phyloP scores from a whole-genome alignment of 2,797 vertebrate genomes.

The Zenarchopterus dispar region DNA sequence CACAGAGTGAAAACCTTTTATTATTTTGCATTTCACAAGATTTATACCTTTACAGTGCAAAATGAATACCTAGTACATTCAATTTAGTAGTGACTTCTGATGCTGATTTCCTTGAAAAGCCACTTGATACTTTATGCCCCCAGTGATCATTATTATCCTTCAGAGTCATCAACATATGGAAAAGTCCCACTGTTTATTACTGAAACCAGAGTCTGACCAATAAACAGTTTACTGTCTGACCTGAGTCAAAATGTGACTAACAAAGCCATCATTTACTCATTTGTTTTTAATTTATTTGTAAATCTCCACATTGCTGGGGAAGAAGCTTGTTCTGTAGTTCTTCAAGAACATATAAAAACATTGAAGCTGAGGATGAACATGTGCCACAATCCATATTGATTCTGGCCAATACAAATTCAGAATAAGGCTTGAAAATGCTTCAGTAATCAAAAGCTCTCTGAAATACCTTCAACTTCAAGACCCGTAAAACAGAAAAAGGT shows the following conservation, averaged over 20 bases:
- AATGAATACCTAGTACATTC: conserved; percentile 58
- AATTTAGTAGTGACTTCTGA: conserved; percentile 26
- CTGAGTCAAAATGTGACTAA: background rate
- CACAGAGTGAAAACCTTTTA: conserved; percentile 56
- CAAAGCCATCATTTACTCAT: background rate
- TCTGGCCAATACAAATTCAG: background rate
- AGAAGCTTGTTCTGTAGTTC: background rate
- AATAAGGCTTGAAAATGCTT: background rate
- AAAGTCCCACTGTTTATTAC: background rate
- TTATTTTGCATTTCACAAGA: conserved; percentile 44
- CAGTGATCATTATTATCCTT: conserved; percentile 23
- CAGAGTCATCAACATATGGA: conserved; percentile 11
- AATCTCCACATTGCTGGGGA: background rate
- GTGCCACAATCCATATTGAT: background rate
- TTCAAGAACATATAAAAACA: conserved; percentile 9
- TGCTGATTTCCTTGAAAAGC: conserved; percentile 18
- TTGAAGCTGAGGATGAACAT: no score
- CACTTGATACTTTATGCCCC: conserved; percentile 14
- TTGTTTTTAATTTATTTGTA: background rate
- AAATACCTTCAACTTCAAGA: conserved; percentile 28
- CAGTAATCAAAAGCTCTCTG: background rate
- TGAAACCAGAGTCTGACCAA: background rate
- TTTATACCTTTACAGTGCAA: conserved; percentile 58
- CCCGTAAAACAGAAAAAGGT: conserved; percentile 1
- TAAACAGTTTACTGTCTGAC: background rate